These are phyloP conservation scores for Sebastes jordani DNA, from an alignment of 2,797 vertebrate species.

Conservation along the genomic window DNA sequence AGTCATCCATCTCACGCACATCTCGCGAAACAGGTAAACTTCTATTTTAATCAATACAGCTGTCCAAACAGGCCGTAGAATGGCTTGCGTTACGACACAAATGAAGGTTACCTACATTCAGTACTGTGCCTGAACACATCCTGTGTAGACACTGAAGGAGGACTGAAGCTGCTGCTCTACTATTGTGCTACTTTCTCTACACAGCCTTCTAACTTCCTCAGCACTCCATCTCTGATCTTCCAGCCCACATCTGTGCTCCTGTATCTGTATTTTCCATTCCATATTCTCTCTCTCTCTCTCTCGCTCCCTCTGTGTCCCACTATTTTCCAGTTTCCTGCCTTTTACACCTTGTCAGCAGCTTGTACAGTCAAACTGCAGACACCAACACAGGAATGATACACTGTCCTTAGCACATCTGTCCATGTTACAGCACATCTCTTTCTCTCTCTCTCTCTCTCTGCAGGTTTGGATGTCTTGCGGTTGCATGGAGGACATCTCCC, in stretches of 20 bases:
- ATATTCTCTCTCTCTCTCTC: not conserved
- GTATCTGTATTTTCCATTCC: not conserved
- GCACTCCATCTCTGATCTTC: not conserved
- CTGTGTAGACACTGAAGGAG: not conserved
- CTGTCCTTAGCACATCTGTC: slow-evolving; percentile 29
- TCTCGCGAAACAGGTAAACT: not conserved
- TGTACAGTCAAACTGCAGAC: slow-evolving; percentile 5
- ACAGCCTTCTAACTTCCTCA: not conserved
- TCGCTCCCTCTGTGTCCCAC: not conserved
- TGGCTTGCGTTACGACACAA: not conserved
- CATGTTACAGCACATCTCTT: not conserved
- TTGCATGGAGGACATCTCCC: slow-evolving; percentile 89
- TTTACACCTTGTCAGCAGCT: slow-evolving; percentile 14
- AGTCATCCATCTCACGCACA: too few species aligned
- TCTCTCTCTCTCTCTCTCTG: not conserved
- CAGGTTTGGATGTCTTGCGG: slow-evolving; percentile 93
- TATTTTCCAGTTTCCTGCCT: not conserved
- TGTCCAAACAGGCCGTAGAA: not conserved
- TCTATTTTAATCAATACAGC: not conserved
- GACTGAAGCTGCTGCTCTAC: not conserved
- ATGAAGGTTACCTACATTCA: too few species aligned
- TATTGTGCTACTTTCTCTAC: not conserved
- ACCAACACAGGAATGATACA: not conserved
- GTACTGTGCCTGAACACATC: not conserved
- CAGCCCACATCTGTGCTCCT: not conserved